Evolutionary conservation across 2,888 invertebrate genomes (phyloP), one percentile per base, ranked within the genome.

Genomic region (Smittia aterrima): DNA sequence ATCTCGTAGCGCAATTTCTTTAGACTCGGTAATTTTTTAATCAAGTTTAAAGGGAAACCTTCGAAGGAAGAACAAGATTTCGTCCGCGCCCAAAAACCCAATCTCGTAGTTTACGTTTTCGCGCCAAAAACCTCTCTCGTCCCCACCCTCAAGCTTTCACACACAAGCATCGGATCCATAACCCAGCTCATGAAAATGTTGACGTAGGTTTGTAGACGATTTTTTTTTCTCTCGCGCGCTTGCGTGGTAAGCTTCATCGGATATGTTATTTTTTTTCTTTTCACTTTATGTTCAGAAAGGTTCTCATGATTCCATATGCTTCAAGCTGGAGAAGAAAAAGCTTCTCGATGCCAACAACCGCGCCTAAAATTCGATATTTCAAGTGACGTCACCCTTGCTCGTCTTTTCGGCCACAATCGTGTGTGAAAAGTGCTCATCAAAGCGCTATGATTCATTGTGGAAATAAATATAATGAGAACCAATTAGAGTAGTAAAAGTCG

Each of bases 231-330:
- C 16, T 20, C 27, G 32, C 25, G 24, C 47, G 62, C 27, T 32
- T 72, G 72, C 72, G 72, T 54, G 54, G 38, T 62, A 16, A 11
- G 11, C 18, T 11, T 20, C 16, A 71, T 16, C 53, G 27, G 62
- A 72, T 72, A 71, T 16, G 54, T 72, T 58, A 32, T 72, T 72
- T 7, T 24, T 70, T 25, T 25, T 32, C 22, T 68, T 7, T 58
- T 22, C 6, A 13, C 58, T 58, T 22, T 6, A 20, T 58, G 58
- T 22, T 13, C 18, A 58, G 58, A 58, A 58, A 58, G 3, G 9
- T 58, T 58, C 58, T 58, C 58, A 71, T 71, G 20, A 32, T 71
- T 71, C 70, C 70, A 71, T 71, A 71, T 71, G 70, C 70, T 71
- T 22, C 16, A 13, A 68, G 22, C 22, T 41, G 11, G 32, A 54